Evolutionary conservation across 2,888 invertebrate genomes (phyloP).

Genomic region (Drosophila formosana): DNA sequence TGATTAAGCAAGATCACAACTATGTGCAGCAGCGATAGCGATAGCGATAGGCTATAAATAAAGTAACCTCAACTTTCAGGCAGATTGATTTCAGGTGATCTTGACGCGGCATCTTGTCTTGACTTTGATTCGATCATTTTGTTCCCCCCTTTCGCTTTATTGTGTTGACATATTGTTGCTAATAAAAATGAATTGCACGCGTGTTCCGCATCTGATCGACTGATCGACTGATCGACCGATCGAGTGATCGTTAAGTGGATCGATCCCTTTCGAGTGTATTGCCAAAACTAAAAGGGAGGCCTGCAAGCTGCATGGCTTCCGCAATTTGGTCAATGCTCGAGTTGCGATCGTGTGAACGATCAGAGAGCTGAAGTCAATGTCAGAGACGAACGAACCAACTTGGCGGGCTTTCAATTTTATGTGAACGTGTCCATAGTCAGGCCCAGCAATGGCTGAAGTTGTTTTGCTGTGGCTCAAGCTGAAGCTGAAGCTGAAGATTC

Average conservation of each 20-base stretch:
- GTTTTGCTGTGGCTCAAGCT: constrained; percentile 11
- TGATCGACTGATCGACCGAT: not conserved
- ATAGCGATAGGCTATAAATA: constrained; percentile 1
- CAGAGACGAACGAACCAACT: constrained; percentile 32
- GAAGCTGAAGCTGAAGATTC: constrained; percentile 50
- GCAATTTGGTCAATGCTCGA: constrained; percentile 60
- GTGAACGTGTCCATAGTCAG: constrained; percentile 72
- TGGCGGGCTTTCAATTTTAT: constrained; percentile 65
- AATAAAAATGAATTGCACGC: constrained; percentile 41
- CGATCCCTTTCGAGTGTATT: constrained; percentile 14
- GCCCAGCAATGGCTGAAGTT: constrained; percentile 22
- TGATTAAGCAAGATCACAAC: constrained; percentile 86
- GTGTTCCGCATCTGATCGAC: constrained; percentile 43
- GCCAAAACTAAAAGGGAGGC: constrained; percentile 7
- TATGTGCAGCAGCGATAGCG: constrained; percentile 40
- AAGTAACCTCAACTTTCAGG: not conserved
- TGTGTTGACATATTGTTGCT: constrained; percentile 47
- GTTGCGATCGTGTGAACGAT: constrained; percentile 59
- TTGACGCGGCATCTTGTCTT: not conserved
- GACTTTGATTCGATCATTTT: not conserved
- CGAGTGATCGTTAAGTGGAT: constrained; percentile 26
- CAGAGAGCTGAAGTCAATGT: constrained; percentile 66
- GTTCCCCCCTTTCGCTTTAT: not conserved
- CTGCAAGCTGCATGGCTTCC: constrained; percentile 52
- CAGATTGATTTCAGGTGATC: constrained; percentile 3